phyloP scores from a whole-genome alignment of 2,113 vertebrate genomes.

The Arizona elegans region DNA sequence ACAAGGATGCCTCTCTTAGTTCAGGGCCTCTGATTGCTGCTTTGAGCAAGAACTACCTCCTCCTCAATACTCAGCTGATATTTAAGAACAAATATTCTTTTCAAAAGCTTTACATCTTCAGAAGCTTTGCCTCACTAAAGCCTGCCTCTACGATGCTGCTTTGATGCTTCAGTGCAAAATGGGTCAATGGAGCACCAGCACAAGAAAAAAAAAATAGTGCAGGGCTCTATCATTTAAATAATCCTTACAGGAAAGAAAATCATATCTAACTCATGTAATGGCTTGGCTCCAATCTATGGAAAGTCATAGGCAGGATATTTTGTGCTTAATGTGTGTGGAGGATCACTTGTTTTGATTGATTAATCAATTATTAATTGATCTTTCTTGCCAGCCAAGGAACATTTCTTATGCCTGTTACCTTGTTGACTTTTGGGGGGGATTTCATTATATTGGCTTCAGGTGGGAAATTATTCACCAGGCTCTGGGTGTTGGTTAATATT shows the following conservation, averaged over 20 bases:
- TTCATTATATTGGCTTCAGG: conserved; percentile 38
- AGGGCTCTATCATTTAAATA: not conserved
- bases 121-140: not conserved
- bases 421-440: conserved; percentile 49
- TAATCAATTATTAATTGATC: conserved; percentile 5
- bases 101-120: not conserved
- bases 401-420: conserved; percentile 26
- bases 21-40: not conserved
- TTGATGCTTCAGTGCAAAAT: not conserved
- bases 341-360: conserved; percentile 3
- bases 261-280: not conserved
- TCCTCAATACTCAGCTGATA: not conserved
- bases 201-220: not conserved
- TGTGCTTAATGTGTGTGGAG: not conserved
- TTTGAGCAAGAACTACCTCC: not conserved
- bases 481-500: not conserved
- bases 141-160: not conserved
- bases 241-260: not conserved
- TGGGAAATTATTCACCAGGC: conserved; percentile 40
- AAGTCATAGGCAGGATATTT: not conserved
- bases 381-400: conserved; percentile 18
- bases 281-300: not conserved
- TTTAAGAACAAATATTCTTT: not conserved
- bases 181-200: not conserved
- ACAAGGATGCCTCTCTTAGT: not conserved